Conservation (phyloP, 2,113 vertebrate genomes). For the Urocitellus parryii region DNA sequence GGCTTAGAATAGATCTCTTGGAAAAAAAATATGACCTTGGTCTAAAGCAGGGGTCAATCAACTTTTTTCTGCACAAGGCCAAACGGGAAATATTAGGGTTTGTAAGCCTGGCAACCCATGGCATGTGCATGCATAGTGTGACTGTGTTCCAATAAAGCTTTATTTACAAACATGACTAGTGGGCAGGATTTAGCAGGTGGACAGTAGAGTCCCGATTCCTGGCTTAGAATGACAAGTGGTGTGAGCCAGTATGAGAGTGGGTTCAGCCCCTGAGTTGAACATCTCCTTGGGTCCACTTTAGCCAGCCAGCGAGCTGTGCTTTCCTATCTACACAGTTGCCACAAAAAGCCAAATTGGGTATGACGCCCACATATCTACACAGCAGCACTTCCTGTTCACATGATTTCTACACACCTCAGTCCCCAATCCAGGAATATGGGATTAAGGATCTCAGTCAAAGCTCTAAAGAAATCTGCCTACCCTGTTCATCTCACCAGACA, state of each 20-base stretch:
- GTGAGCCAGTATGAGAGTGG: neutral
- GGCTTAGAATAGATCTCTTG: neutral
- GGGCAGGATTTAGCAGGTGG: neutral
- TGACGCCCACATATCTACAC: neutral
- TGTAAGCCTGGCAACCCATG: neutral
- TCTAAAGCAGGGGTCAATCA: neutral
- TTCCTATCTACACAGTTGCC: neutral
- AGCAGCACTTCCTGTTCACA: neutral
- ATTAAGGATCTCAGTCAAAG: neutral
- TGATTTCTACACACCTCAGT: neutral
- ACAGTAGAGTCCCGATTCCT: neutral
- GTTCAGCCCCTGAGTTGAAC: neutral
- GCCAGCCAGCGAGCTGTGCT: neutral
- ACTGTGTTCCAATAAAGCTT: neutral
- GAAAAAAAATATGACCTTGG: neutral
- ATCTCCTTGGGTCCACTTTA: neutral
- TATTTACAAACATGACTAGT: neutral
- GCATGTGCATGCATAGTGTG: neutral
- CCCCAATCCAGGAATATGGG: neutral
- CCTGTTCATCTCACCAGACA: neutral
- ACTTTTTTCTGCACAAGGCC: neutral
- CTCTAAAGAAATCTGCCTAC: accelerated
- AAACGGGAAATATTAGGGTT: neutral
- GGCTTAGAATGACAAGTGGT: neutral
- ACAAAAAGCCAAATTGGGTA: neutral